These are phyloP conservation scores for Aricia agestis DNA, from an alignment of 1,140 invertebrate genomes.

Conservation along the genomic window DNA sequence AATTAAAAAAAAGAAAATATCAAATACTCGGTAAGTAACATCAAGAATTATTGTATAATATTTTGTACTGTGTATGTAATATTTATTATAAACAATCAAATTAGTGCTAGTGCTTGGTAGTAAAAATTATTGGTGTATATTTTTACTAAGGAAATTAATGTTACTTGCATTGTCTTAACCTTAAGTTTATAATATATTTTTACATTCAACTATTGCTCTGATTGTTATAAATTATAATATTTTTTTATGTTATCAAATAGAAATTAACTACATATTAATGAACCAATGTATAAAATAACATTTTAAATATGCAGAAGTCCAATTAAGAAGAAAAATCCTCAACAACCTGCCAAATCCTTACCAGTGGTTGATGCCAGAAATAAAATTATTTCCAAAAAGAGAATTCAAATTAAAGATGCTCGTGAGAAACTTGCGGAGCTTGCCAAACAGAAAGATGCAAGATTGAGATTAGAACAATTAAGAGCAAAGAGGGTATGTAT, in stretches of 20 bases:
- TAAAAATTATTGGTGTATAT: too few species aligned
- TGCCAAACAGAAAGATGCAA: constrained; percentile 81
- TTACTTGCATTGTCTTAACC: too few species aligned
- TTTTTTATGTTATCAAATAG: too few species aligned
- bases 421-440: constrained; percentile 81
- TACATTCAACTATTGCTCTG: too few species aligned
- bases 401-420: constrained; percentile 80
- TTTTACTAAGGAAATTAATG: too few species aligned
- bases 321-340: constrained; percentile 37
- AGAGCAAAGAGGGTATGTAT: constrained; percentile 44
- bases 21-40: constrained; percentile 40
- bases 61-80: constrained; percentile 6
- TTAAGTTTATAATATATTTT: too few species aligned
- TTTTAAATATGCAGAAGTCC: constrained; percentile 30
- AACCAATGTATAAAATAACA: too few species aligned
- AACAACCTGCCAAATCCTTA: constrained; percentile 27
- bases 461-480: constrained; percentile 79
- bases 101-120: too few species aligned
- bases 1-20: constrained; percentile 57
- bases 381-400: constrained; percentile 82
- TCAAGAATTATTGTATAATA: constrained; percentile 7
- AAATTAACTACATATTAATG: too few species aligned
- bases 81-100: background rate
- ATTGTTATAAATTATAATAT: too few species aligned
- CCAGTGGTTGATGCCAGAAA: constrained; percentile 78